Base-by-base conservation (phyloP, 2,888 invertebrate species). In the Elegia similella region DNA sequence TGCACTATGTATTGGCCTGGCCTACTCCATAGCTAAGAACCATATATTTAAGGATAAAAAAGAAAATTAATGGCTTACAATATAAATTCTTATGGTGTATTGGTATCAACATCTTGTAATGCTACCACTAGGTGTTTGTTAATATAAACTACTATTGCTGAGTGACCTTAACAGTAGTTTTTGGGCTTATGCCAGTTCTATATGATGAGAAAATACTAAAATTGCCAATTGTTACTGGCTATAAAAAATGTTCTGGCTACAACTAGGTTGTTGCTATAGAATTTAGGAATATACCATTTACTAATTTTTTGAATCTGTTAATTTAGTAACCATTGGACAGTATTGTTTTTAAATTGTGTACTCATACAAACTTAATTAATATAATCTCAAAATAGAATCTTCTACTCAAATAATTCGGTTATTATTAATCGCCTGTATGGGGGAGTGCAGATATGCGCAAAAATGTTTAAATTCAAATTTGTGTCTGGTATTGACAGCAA, bases 1-100 rank as follows among this genome's bases (percentile, higher is more conserved):
- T 6, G 94, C 95, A 6, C 90, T 97, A 55, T 95, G 95, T 0
- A 62, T 95, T 53, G 97, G 97, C 46, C 86, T 97, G 57, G 90
- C 91, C 0, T 95, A 95, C 71, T 92, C 93, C n/a, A 93, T 97
- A 92, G 86, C 92, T 5, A 93, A 90, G 55, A 92, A 95, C 50
- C 85, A 85, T 72, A 42, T 91, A 63, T 72, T 88, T 32, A 91
- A 87, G 65, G 76, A 74, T 6, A 85, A 83, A 60, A 83, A 83
- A 59, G 78, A 88, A 59, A 64, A 63, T 7, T 15, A 42, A 42
- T 52, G n/a, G 6, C 34, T 38, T 10, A 6, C 1, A 23, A 23
- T 23, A 3, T 23, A 6, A 7, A 38, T 47, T 29, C 8, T 12
- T 34, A 16, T 12, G 12, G 12, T 34, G n/a, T 38, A 10, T 38